phyloP scores from a whole-genome alignment of 2,113 vertebrate genomes.

The Poeciliopsis retropinna region DNA sequence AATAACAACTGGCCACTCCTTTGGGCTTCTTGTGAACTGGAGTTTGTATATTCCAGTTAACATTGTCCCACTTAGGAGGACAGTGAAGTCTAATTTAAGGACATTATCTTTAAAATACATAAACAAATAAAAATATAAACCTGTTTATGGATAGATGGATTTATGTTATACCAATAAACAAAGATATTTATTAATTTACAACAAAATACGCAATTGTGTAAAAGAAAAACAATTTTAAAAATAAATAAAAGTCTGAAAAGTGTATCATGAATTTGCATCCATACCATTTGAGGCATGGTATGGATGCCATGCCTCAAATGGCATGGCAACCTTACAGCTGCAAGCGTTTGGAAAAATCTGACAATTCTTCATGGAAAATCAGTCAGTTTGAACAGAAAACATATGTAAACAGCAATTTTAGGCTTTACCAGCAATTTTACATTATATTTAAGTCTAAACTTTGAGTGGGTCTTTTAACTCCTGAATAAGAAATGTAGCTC shows the following conservation, averaged over 20 bases:
- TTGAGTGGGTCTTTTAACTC: no score
- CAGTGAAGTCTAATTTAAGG: slow-evolving; percentile 28
- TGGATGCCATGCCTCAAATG: no score
- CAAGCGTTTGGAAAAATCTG: neutral
- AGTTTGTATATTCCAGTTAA: slow-evolving; percentile 73
- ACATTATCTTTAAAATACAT: neutral
- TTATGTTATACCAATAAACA: neutral
- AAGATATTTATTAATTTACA: neutral
- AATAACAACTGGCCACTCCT: slow-evolving; percentile 34
- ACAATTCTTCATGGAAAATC: neutral
- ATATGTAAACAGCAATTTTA: no score
- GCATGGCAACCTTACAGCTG: neutral
- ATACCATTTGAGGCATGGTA: neutral
- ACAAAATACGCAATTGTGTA: neutral
- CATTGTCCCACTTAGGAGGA: slow-evolving; percentile 21
- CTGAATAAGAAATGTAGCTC: no score
- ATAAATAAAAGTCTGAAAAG: neutral
- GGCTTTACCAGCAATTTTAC: no score
- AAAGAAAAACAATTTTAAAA: no score
- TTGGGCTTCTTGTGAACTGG: slow-evolving; percentile 35
- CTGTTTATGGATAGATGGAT: neutral
- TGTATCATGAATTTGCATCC: neutral
- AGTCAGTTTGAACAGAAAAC: neutral
- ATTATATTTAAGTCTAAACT: no score
- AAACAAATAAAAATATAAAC: no score